Evolutionary conservation across 2,113 vertebrate genomes (phyloP).

Genomic region (Calyptommatus sinebrachiatus): DNA sequence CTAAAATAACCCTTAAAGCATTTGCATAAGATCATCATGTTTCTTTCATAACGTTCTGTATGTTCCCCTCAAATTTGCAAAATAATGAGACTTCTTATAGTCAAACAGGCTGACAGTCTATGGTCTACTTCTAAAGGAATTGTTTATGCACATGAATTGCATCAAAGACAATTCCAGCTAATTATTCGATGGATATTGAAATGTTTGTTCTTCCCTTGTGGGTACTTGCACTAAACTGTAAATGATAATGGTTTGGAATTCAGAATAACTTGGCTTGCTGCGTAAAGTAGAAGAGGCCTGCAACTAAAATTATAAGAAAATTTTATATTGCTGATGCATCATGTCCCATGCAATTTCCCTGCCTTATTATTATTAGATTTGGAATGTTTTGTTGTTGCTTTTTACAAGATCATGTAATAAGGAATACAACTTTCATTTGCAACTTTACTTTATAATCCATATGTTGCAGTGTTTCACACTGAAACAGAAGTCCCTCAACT

Average conservation of each 20-base stretch:
- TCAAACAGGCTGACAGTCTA: slow-evolving; percentile 34
- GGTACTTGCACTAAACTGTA: slow-evolving; percentile 35
- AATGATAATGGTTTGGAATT: slow-evolving; percentile 31
- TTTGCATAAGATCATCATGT: slow-evolving; percentile 20
- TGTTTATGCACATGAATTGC: slow-evolving; percentile 47
- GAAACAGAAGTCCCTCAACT: not conserved
- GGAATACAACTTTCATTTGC: not conserved
- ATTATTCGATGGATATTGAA: slow-evolving; percentile 55
- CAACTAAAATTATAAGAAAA: slow-evolving; percentile 32
- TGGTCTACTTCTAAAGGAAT: slow-evolving; percentile 46
- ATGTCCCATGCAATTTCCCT: not conserved
- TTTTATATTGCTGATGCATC: not conserved
- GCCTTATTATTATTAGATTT: not conserved
- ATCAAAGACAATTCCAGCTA: slow-evolving; percentile 56
- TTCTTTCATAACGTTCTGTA: slow-evolving; percentile 36
- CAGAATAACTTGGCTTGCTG: slow-evolving; percentile 43
- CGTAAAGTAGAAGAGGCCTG: slow-evolving; percentile 28
- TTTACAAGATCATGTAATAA: not conserved
- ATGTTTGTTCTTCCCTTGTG: slow-evolving; percentile 52
- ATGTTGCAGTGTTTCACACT: fast-evolving
- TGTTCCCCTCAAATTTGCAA: slow-evolving; percentile 48
- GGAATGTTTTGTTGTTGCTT: not conserved
- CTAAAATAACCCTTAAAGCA: slow-evolving; percentile 24
- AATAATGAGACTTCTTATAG: slow-evolving; percentile 39
- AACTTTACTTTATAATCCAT: not conserved